Conservation (phyloP, 2,113 vertebrate species). For the Podarcis muralis region DNA sequence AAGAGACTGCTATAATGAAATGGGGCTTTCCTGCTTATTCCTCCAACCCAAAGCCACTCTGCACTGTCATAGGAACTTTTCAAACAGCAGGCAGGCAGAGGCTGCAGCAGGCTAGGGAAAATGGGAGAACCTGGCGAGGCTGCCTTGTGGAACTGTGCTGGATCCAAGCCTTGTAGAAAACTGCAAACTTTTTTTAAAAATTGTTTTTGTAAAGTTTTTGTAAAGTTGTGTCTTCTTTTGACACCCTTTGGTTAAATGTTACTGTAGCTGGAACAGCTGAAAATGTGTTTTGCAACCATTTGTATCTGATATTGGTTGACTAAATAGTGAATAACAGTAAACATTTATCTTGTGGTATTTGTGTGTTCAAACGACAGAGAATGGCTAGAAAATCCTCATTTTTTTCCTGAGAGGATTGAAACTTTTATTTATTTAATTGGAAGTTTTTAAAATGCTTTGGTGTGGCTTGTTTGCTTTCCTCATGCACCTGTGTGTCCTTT, state of each 20-base stretch:
- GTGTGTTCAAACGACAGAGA: neutral
- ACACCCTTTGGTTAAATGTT: neutral
- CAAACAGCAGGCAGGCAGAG: neutral
- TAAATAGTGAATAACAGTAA: neutral
- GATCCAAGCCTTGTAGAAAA: neutral
- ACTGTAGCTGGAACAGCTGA: no score
- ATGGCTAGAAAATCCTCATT: neutral
- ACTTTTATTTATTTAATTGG: neutral
- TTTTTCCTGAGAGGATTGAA: neutral
- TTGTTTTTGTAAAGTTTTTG: neutral
- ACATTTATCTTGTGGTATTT: neutral
- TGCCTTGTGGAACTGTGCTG: neutral
- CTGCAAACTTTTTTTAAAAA: neutral
- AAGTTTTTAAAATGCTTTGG: neutral
- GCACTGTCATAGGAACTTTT: neutral
- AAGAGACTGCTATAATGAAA: neutral
- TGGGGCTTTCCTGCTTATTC: no score
- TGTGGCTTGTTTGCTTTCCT: neutral
- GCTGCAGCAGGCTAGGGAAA: neutral
- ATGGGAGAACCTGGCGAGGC: neutral
- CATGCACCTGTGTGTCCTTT: neutral
- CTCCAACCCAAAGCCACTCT: neutral
- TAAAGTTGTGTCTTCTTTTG: neutral
- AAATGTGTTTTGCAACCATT: neutral
- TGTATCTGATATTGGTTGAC: neutral